phyloP scores from a whole-genome alignment of 2,113 vertebrate species.

The Vidua chalybeata region DNA sequence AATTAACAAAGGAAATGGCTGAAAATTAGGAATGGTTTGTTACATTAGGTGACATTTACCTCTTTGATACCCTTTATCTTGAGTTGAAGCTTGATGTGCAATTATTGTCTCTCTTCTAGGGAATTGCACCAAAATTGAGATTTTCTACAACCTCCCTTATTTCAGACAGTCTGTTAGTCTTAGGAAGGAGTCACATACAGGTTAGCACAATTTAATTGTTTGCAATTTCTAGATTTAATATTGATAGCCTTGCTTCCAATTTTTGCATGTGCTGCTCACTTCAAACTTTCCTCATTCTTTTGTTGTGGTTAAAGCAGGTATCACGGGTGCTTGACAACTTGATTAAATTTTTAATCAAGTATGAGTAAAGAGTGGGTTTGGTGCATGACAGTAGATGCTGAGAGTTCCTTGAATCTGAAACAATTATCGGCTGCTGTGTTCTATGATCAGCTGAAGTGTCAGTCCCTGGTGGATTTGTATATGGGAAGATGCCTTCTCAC shows the following conservation, averaged over 20 bases:
- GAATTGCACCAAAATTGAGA: constrained; percentile 92
- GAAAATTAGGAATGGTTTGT: constrained; percentile 68
- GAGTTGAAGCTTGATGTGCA: constrained; percentile 68
- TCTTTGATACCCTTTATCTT: constrained; percentile 66
- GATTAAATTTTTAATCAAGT: constrained; percentile 64
- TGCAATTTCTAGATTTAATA: constrained; percentile 58
- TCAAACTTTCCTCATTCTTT: constrained; percentile 37
- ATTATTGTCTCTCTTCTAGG: constrained; percentile 78
- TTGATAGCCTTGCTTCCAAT: constrained; percentile 12
- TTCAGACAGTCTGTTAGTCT: constrained; percentile 82
- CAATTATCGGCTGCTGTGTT: constrained; percentile 18
- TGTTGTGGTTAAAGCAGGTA: constrained; percentile 52
- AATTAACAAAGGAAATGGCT: constrained; percentile 68
- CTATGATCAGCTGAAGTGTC: constrained; percentile 29
- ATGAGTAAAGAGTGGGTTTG: constrained; percentile 29
- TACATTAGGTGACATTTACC: constrained; percentile 74
- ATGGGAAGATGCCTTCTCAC: constrained; percentile 7
- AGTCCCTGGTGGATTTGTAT: neutral
- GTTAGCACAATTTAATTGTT: constrained; percentile 71
- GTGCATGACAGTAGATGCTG: neutral
- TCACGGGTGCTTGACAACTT: constrained; percentile 51
- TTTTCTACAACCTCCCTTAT: constrained; percentile 89
- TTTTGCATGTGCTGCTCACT: constrained; percentile 36
- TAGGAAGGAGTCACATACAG: constrained; percentile 76
- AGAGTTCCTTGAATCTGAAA: constrained; percentile 55